Conservation (phyloP, 1,140 invertebrate genomes). For the Zaprionus nigranus region DNA sequence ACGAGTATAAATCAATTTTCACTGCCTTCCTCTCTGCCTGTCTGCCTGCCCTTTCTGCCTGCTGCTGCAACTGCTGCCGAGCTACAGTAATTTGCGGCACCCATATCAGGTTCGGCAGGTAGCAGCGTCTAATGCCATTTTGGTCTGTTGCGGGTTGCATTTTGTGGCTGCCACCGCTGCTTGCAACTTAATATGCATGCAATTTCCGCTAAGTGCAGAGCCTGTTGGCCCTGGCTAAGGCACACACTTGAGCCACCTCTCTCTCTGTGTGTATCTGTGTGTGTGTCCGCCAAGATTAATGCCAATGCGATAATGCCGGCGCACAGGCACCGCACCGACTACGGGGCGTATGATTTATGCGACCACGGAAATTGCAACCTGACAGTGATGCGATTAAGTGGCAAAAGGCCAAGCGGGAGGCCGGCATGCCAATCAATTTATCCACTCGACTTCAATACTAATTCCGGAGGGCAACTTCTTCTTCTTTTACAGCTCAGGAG, state of each 20-base stretch:
- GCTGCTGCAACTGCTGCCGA: neutral
- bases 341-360: conserved; percentile 79
- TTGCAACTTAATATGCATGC: conserved; percentile 80
- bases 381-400: conserved; percentile 72
- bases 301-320: conserved; percentile 73
- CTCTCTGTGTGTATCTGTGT: conserved; percentile 14
- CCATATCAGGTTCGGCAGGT: neutral
- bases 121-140: conserved; percentile 60
- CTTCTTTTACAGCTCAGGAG: conserved; percentile 65
- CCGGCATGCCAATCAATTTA: neutral
- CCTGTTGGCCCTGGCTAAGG: conserved; percentile 12
- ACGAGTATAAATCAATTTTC: conserved; percentile 78
- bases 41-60: neutral
- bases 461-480: neutral
- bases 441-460: neutral
- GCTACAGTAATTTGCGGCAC: conserved; percentile 57
- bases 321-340: conserved; percentile 29
- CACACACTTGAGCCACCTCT: conserved; percentile 54
- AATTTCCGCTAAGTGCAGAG: conserved; percentile 77
- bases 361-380: conserved; percentile 73
- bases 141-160: conserved; percentile 28
- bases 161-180: conserved; percentile 27
- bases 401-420: neutral
- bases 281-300: conserved; percentile 73
- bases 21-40: conserved; percentile 20